Evolutionary conservation across 1,140 invertebrate species (phyloP).

Genomic region (Hyles euphorbiae): DNA sequence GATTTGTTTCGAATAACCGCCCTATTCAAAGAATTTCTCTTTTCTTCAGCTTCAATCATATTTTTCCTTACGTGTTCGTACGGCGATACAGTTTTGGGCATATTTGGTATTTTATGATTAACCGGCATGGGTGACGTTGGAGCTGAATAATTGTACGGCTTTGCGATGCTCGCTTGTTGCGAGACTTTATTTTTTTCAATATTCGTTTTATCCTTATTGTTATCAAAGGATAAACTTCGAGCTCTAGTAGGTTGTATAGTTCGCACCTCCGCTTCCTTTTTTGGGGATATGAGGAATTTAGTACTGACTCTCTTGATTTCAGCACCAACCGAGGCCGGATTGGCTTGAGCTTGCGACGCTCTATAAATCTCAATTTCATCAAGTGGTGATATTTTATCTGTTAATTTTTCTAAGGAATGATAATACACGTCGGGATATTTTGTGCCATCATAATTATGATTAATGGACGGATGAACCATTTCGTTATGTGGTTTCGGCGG

Average conservation of each 20-base stretch:
- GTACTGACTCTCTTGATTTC: slow-evolving; percentile 71
- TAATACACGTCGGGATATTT: slow-evolving; percentile 62
- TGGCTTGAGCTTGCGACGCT: slow-evolving; percentile 42
- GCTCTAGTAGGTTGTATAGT: slow-evolving; percentile 64
- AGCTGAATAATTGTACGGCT: slow-evolving; percentile 65
- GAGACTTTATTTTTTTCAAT: slow-evolving; percentile 10
- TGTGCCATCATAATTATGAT: slow-evolving; percentile 16
- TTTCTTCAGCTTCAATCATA: slow-evolving; percentile 58
- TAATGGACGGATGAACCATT: slow-evolving; percentile 21
- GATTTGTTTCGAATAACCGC: slow-evolving; percentile 36
- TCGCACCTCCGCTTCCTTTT: slow-evolving; percentile 68
- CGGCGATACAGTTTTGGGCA: slow-evolving; percentile 59
- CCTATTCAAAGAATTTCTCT: slow-evolving; percentile 51
- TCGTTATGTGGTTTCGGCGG: slow-evolving; percentile 52
- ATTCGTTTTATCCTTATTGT: slow-evolving; percentile 22
- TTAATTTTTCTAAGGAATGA: slow-evolving; percentile 59
- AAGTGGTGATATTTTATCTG: slow-evolving; percentile 46
- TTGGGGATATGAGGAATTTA: slow-evolving; percentile 67
- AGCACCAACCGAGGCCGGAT: slow-evolving; percentile 63
- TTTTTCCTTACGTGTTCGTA: slow-evolving; percentile 59
- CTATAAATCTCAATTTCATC: slow-evolving; percentile 59
- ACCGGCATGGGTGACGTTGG: slow-evolving; percentile 57
- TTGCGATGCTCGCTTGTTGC: slow-evolving; percentile 27
- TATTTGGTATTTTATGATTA: slow-evolving; percentile 54
- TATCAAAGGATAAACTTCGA: slow-evolving; percentile 59